Conservation (phyloP, 2,113 vertebrate species). For the Excalfactoria chinensis region DNA sequence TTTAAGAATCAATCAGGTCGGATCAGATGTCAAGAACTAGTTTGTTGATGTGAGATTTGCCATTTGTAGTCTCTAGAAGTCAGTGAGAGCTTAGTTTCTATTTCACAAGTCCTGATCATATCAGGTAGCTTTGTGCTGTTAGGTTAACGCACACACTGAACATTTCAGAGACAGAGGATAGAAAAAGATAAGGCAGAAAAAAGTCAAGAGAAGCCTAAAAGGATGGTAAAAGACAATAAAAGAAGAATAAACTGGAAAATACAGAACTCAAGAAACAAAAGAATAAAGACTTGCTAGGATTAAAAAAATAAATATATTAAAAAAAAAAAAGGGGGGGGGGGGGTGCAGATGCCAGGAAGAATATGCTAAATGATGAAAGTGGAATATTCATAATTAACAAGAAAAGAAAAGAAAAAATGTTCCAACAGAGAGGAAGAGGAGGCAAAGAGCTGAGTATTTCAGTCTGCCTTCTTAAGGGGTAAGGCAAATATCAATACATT, state of each 20-base stretch:
- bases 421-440: not conserved
- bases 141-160: conserved; percentile 49
- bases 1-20: not conserved
- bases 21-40: conserved; percentile 39
- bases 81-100: conserved; percentile 36
- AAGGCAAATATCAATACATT: not conserved
- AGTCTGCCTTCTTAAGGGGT: not conserved
- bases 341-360: too few relatives aligned
- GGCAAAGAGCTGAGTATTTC: not conserved
- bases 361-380: not conserved
- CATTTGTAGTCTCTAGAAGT: conserved; percentile 2
- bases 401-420: not conserved
- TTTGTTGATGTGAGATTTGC: conserved; percentile 49
- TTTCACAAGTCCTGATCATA: conserved; percentile 52
- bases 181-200: conserved; percentile 18
- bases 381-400: not conserved
- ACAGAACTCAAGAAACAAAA: not conserved
- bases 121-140: conserved; percentile 16
- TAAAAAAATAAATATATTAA: not conserved
- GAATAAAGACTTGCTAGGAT: not conserved
- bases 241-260: not conserved
- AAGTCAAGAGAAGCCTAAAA: not conserved
- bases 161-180: not conserved
- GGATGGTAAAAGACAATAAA: not conserved
- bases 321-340: not conserved